Conservation (phyloP, 2,113 vertebrate genomes). For the Phyllostomus hastatus region DNA sequence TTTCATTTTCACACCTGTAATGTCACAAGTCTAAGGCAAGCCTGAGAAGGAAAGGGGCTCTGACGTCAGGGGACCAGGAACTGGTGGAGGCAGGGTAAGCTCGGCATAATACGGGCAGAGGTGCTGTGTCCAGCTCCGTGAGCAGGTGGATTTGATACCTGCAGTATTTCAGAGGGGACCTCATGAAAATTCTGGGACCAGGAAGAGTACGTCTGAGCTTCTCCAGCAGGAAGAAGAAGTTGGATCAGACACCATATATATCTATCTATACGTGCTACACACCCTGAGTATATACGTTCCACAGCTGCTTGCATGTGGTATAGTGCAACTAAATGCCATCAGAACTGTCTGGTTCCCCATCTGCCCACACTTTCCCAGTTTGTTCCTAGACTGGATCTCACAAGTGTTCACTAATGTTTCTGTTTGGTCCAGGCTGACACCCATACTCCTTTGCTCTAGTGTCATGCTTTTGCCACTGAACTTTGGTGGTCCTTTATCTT, state of each 20-base stretch:
- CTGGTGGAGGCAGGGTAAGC: not conserved
- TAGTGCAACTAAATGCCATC: slow-evolving; percentile 57
- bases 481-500: not conserved
- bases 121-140: not conserved
- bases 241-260: not conserved
- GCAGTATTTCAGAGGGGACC: not conserved
- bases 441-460: accelerated
- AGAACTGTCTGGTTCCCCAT: not conserved
- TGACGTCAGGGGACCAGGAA: not conserved
- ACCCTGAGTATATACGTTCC: accelerated
- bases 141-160: not conserved
- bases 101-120: not conserved
- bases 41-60: slow-evolving; percentile 9
- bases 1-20: slow-evolving; percentile 75
- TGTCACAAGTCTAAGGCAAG: slow-evolving; percentile 39
- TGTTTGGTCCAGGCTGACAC: not conserved
- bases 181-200: not conserved
- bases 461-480: not conserved
- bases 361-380: not conserved
- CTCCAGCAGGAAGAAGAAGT: not conserved
- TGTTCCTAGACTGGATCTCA: not conserved
- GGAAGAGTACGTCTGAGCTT: not conserved
- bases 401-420: not conserved
- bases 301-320: not conserved
- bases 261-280: too few species aligned